Evolutionary conservation across 2,888 invertebrate species (phyloP), one percentile per base, ranked within the genome.

Genomic region (Megaustenia siamemsis): DNA sequence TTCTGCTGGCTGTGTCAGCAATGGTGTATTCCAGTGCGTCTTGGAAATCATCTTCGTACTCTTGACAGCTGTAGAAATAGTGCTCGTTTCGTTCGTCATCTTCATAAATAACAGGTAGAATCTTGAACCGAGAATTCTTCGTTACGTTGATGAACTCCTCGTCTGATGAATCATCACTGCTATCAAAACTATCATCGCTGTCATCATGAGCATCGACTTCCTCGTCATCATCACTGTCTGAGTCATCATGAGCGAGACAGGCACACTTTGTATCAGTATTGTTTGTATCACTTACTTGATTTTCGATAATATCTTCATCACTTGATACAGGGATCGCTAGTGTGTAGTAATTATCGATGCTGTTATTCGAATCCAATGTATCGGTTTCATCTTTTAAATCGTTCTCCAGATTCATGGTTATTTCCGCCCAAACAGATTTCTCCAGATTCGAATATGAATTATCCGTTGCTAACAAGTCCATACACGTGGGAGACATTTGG

Each of bases 61-160:
- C 49, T 12, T 43, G 38, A 15, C 32, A 1, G 10, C 32, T 40
- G 21, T 32, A 45, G 24, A 43, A 24, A 28, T 40, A 38, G 21
- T 68, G 15, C 10, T 45, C 49, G 5, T 38, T 4, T 0, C 6
- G 60, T 10, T 82, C 82, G 18, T 83, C 83, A 12, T 43, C 83
- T 28, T 83, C 83, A 45, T 83, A 83, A 10, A 83, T 83, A 8
- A 83, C 83, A 6, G 83, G 83, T 3, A 83, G 77, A 18, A 76
- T 32, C 35, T 68, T 77, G 24, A 77, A 77, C 28, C 49, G 49
- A 24, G 69, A 45, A 35, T 75, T 82, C 43, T 63, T 75, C 35
- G 43, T 76, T 1, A 82, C 24, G n/a, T 82, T 63, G 18, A 82
- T 40, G 35, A 82, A 82, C 40, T 82, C 82, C 24, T 82, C 82